Evolutionary conservation across 2,888 invertebrate genomes (phyloP).

Genomic region (Meiosimyza decipiens): DNA sequence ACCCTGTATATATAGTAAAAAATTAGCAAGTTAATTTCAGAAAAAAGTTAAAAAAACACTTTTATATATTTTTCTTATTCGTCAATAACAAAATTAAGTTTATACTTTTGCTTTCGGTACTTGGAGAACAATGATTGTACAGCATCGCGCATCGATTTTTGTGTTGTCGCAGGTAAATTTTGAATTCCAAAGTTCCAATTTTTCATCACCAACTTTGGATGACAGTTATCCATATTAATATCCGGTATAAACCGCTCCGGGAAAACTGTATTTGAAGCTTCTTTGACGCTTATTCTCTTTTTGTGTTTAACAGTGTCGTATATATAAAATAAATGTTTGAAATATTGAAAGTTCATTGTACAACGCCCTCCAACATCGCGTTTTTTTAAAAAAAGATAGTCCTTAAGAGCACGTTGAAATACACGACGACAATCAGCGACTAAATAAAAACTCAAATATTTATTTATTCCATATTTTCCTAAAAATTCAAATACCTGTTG

Average conservation of each 20-base stretch:
- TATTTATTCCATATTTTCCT: too few relatives aligned
- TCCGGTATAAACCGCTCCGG: slow-evolving; percentile 51
- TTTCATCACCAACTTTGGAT: slow-evolving; percentile 51
- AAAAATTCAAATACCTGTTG: slow-evolving; percentile 6
- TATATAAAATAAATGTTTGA: slow-evolving; percentile 48
- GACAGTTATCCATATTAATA: slow-evolving; percentile 50
- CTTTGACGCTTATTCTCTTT: slow-evolving; percentile 36
- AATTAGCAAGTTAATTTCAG: too few relatives aligned
- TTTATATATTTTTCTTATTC: too few relatives aligned
- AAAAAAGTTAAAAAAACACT: too few relatives aligned
- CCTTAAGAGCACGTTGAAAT: slow-evolving; percentile 47
- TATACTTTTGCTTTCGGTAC: slow-evolving; percentile 11
- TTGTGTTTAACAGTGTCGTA: slow-evolving; percentile 39
- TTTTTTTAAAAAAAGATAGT: slow-evolving; percentile 44
- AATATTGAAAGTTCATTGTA: slow-evolving; percentile 49
- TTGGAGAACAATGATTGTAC: slow-evolving; percentile 32
- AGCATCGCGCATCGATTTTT: not conserved
- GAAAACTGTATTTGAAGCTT: slow-evolving; percentile 26
- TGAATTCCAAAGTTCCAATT: slow-evolving; percentile 53
- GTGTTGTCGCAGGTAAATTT: slow-evolving; percentile 19
- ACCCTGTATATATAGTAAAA: too few relatives aligned
- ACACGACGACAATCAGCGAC: slow-evolving; percentile 49
- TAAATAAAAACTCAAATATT: slow-evolving; percentile 27
- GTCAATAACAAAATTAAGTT: too few relatives aligned
- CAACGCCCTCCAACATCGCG: slow-evolving; percentile 46